Percentiles rank a stretch among this genome's conserved stretches.
These are phyloP conservation scores for Drosophila malerkotliana DNA, from an alignment of 1,140 invertebrate genomes.

Conservation along the genomic window DNA sequence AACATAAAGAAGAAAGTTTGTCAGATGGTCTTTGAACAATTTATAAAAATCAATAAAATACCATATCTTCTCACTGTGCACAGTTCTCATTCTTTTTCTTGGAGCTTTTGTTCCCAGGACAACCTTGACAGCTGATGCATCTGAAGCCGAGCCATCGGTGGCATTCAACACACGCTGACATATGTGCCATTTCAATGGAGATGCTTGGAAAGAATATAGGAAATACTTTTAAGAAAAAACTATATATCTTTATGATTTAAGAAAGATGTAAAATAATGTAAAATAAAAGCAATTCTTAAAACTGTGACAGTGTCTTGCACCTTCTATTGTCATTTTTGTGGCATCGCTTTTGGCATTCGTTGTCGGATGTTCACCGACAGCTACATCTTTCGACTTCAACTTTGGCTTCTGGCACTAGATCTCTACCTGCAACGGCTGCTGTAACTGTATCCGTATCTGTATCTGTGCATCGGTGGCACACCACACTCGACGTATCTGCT, in stretches of 20 bases:
- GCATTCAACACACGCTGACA: slow-evolving; percentile 70
- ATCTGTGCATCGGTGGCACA: slow-evolving; percentile 19
- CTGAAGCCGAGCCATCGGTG: slow-evolving; percentile 23
- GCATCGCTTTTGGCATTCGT: slow-evolving; percentile 8
- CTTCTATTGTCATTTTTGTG: slow-evolving; percentile 10
- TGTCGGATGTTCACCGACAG: slow-evolving; percentile 1
- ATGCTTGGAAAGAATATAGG: slow-evolving; percentile 8
- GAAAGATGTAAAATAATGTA: background rate
- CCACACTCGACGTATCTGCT: slow-evolving; percentile 39
- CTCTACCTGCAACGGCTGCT: slow-evolving; percentile 1
- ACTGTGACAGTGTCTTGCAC: slow-evolving; percentile 1
- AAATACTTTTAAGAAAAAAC: background rate
- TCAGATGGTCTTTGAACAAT: too few species aligned
- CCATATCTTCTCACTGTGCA: background rate
- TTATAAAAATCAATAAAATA: background rate
- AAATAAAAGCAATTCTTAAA: too few species aligned
- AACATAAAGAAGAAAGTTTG: too few species aligned
- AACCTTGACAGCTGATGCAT: slow-evolving; percentile 63
- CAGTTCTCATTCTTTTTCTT: slow-evolving; percentile 20
- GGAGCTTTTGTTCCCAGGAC: slow-evolving; percentile 65
- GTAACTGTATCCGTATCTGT: slow-evolving; percentile 6
- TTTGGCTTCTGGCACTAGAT: slow-evolving; percentile 20
- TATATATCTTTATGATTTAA: too few species aligned
- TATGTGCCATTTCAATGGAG: slow-evolving; percentile 48
- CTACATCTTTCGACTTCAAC: slow-evolving; percentile 4